Conservation (phyloP, 1,140 invertebrate genomes). For the Aethina tumida region DNA sequence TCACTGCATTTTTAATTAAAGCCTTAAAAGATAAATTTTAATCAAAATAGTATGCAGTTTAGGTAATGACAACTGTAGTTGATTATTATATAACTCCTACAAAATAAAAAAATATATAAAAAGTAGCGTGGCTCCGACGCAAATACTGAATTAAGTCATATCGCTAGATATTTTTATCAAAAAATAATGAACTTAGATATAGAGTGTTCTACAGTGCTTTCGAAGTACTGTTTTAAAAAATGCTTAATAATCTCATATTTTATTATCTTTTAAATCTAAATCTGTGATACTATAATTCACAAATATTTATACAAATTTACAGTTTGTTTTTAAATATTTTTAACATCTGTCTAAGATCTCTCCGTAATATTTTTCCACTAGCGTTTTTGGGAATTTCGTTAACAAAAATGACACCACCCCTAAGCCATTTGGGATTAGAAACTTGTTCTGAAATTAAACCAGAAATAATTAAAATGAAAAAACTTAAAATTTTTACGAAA, state of each 20-base stretch:
- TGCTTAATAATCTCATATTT: neutral
- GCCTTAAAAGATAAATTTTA: too few relatives aligned
- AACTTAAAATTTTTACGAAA: neutral
- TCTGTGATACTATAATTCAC: neutral
- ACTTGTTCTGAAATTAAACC: conserved; percentile 6
- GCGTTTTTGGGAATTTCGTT: conserved; percentile 52
- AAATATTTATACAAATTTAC: neutral
- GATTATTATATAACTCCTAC: too few relatives aligned
- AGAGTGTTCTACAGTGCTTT: too few relatives aligned
- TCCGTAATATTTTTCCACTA: conserved; percentile 35
- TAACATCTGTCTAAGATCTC: conserved; percentile 32
- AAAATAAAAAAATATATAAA: too few relatives aligned
- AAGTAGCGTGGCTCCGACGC: too few relatives aligned
- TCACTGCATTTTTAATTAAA: too few relatives aligned
- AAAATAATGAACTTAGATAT: too few relatives aligned
- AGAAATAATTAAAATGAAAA: neutral
- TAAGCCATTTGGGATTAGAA: conserved; percentile 36
- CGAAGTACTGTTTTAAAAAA: too few relatives aligned
- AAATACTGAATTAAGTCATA: too few relatives aligned
- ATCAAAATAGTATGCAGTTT: too few relatives aligned
- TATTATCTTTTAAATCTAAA: neutral
- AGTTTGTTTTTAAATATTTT: conserved; percentile 9
- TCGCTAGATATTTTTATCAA: too few relatives aligned
- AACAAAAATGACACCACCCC: conserved; percentile 52
- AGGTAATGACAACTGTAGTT: too few relatives aligned